phyloP scores from a whole-genome alignment of 1,140 invertebrate species.

The Philopotamus ludificatus region DNA sequence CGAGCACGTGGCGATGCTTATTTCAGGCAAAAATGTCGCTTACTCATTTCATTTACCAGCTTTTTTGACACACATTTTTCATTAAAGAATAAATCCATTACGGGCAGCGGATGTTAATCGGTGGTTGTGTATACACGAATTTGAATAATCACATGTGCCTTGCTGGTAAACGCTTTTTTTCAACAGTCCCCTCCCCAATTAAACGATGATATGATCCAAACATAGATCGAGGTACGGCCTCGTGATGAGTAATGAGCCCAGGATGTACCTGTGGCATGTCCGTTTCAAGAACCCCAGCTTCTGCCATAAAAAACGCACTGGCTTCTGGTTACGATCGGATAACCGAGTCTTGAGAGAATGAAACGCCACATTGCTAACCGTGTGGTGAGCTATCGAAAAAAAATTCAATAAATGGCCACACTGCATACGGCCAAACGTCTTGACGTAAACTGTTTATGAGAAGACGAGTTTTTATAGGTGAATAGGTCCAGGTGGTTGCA shows the following conservation, averaged over 20 bases:
- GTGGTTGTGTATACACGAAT: background rate
- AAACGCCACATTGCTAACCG: slow-evolving; percentile 8
- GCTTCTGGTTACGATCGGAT: slow-evolving; percentile 30
- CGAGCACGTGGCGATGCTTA: too few relatives aligned
- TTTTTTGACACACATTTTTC: too few relatives aligned
- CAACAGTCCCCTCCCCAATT: background rate
- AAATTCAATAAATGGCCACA: too few relatives aligned
- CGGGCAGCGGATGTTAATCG: background rate
- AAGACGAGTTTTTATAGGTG: slow-evolving; percentile 2
- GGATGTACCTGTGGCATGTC: slow-evolving; percentile 36
- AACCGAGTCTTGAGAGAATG: background rate
- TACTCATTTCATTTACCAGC: background rate
- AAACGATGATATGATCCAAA: background rate
- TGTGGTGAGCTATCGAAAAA: background rate
- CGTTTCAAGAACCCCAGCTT: slow-evolving; percentile 18
- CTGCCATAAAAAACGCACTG: slow-evolving; percentile 17
- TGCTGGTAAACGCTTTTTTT: background rate
- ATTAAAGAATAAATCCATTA: background rate
- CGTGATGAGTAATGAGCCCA: slow-evolving; percentile 21
- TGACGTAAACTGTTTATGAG: slow-evolving; percentile 1
- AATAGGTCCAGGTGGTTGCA: background rate
- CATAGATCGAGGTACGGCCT: background rate
- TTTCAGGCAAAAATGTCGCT: too few relatives aligned
- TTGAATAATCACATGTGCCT: background rate
- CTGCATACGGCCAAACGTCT: slow-evolving; percentile 17